These are phyloP conservation scores for Ia io DNA, from an alignment of 2,113 vertebrate genomes.

Conservation along the genomic window DNA sequence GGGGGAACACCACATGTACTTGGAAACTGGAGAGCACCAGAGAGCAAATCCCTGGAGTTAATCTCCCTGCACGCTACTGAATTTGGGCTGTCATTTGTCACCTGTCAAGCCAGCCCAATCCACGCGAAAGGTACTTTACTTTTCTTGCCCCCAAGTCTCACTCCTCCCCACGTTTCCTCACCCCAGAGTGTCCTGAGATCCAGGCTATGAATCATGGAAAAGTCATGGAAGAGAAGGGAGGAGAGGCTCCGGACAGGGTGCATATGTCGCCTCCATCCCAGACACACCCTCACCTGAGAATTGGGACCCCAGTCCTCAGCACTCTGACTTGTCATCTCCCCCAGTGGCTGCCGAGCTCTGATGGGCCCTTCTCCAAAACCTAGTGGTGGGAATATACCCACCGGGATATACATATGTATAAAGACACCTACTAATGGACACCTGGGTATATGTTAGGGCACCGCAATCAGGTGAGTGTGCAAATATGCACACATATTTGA, in stretches of 20 bases:
- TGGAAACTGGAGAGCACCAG: slow-evolving; percentile 13
- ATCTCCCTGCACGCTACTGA: slow-evolving; percentile 16
- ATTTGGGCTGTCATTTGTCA: slow-evolving; percentile 44
- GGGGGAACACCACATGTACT: background rate
- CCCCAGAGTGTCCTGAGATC: background rate
- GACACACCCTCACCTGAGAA: background rate
- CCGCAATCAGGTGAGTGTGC: background rate
- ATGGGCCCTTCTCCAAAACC: background rate
- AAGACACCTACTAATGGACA: background rate
- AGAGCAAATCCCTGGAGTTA: background rate
- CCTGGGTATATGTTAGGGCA: background rate
- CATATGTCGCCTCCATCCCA: background rate
- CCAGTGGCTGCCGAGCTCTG: background rate
- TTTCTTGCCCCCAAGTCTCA: background rate
- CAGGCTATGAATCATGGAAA: background rate
- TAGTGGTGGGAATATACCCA: background rate
- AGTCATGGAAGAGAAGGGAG: background rate
- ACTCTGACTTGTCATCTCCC: background rate
- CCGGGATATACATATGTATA: background rate
- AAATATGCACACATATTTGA: background rate
- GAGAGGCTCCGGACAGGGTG: background rate
- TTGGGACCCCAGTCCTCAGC: background rate
- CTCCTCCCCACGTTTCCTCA: background rate
- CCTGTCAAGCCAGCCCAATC: slow-evolving; percentile 24
- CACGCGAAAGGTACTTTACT: background rate